phyloP scores from a whole-genome alignment of 2,797 vertebrate genomes.

The Etheostoma nigrum region DNA sequence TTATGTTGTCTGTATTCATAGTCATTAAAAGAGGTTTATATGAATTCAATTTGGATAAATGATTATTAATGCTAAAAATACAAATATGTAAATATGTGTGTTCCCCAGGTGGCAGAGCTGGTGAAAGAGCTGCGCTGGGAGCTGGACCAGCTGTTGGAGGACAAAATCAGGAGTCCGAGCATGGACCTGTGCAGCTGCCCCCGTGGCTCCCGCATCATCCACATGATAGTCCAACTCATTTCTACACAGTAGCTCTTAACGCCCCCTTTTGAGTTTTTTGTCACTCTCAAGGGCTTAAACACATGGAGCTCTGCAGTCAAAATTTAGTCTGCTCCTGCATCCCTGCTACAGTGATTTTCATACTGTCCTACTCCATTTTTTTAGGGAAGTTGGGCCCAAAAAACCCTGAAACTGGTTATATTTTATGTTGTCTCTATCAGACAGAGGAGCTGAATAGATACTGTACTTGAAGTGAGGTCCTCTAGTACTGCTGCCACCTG shows the following conservation, averaged over 20 bases:
- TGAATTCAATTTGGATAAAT: too few species aligned
- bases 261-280: too few species aligned
- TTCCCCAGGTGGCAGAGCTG: conserved; percentile 92
- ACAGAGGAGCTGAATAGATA: neutral
- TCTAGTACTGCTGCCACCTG: conserved; percentile 18
- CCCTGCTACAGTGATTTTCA: conserved; percentile 33
- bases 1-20: neutral
- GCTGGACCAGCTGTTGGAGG: conserved; percentile 95
- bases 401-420: neutral
- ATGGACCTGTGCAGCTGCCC: conserved; percentile 94
- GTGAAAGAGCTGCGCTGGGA: conserved; percentile 95
- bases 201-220: conserved; percentile 94
- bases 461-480: conserved; percentile 9
- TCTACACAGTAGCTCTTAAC: conserved; percentile 87
- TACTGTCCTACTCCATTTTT: neutral
- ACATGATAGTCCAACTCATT: conserved; percentile 95
- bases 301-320: conserved; percentile 24
- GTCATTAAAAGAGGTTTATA: neutral
- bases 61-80: too few species aligned
- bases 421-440: neutral
- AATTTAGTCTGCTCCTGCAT: conserved; percentile 33
- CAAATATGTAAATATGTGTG: neutral
- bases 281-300: conserved; percentile 30
- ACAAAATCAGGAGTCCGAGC: conserved; percentile 95
- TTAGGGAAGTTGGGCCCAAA: neutral